phyloP scores from a whole-genome alignment of 2,797 vertebrate species.

The Parambassis ranga region DNA sequence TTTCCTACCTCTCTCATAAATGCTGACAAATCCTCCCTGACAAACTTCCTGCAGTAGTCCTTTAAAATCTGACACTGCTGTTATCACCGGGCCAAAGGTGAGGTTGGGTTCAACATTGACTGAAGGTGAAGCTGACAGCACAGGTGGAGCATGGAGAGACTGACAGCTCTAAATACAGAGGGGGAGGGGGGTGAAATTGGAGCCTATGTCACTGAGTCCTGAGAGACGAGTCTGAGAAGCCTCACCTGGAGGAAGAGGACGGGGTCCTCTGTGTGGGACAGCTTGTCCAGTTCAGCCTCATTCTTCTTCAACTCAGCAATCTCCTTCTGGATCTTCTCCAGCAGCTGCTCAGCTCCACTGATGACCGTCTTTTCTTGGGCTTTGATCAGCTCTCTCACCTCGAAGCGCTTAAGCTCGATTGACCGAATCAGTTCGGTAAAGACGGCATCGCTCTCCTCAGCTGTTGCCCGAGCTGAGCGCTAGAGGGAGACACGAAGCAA shows the following conservation, averaged over 20 bases:
- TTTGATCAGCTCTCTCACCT: conserved; percentile 78
- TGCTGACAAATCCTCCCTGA: conserved; percentile 76
- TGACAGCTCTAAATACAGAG: conserved; percentile 67
- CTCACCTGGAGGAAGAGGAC: conserved; percentile 78
- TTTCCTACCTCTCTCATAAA: conserved; percentile 77
- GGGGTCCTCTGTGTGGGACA: conserved; percentile 73
- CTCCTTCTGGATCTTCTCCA: conserved; percentile 82
- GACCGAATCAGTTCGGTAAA: conserved; percentile 76
- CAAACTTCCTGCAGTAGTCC: conserved; percentile 77
- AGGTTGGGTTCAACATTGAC: conserved; percentile 56
- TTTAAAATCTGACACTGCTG: conserved; percentile 76
- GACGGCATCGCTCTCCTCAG: conserved; percentile 71
- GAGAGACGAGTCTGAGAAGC: neutral
- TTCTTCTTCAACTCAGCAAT: conserved; percentile 76
- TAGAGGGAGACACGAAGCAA: conserved; percentile 15
- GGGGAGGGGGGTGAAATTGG: neutral
- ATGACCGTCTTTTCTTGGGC: conserved; percentile 73
- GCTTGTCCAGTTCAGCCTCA: conserved; percentile 66
- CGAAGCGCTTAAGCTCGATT: conserved; percentile 77
- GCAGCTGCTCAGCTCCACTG: conserved; percentile 70
- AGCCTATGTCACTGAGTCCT: neutral
- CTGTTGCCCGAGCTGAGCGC: conserved; percentile 71
- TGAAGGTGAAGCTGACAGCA: conserved; percentile 45
- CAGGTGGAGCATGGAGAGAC: conserved; percentile 60
- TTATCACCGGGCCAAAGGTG: conserved; percentile 65